Base-by-base conservation (phyloP, 2,113 vertebrate genomes). In the Tenebrosternarchus preto region DNA sequence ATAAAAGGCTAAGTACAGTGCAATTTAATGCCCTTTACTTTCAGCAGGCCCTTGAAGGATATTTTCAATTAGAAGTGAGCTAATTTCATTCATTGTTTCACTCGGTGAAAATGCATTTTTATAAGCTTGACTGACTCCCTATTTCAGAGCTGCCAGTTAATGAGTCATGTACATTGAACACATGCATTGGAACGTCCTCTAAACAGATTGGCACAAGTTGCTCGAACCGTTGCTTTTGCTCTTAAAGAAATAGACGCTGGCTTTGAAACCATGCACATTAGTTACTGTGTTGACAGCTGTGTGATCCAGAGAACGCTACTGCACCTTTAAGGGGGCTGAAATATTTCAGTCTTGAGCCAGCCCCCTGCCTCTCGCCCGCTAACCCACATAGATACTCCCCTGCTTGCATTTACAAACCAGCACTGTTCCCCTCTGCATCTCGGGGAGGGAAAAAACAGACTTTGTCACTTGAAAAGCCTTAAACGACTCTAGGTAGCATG, bases 71-170 rank as follows among this genome's bases (percentile, higher is more conserved):
- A 93, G 84, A 90, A 88, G 75, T 11, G 59, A 83, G 89, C 88
- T 92, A 89, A 93, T 93, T 91, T 90, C 90, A 92, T 91, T 91
- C 91, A 90, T 90, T 92, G 90, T 90, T 93, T 90, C 89, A 22
- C 69, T 50, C 83, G 89, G 88, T 88, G 91, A 89, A 92, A 92
- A 90, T 90, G 88, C 89, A 89, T 91, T 91, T 90, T 90, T 92
- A 90, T n/a, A 92, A 91, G 91, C 86, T 88, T 91, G 85, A 89
- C 90, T 91, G 89, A 85, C 82, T 91, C 84, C 86, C 90, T 86
- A 87, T 91, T 90, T 88, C 87, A 86, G 87, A 91, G 86, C 88
- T 88, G 88, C 80, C 82, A 89, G 91, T 92, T 92, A 92, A 93
- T 92, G 90, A 92, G 91, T 92, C 91, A 91, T 90, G 90, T 91